Evolutionary conservation across 2,888 invertebrate species (phyloP).

Genomic region (Melipona beecheii): DNA sequence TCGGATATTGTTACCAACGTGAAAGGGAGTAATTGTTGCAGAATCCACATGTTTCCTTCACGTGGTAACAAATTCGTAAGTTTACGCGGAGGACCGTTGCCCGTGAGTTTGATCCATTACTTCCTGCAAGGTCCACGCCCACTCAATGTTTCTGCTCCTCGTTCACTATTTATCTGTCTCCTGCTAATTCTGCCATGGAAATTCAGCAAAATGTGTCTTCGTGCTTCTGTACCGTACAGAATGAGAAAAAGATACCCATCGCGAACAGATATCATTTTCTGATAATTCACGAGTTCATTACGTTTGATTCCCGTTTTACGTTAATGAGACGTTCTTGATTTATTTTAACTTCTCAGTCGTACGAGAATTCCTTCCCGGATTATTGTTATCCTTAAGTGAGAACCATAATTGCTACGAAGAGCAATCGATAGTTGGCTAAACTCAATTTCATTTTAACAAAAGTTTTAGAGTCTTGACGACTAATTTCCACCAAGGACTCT

Average conservation of each 20-base stretch:
- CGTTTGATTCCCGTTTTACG: neutral
- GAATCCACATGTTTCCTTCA: constrained; percentile 45
- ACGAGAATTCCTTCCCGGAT: no score
- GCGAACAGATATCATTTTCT: constrained; percentile 5
- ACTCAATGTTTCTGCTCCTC: constrained; percentile 79
- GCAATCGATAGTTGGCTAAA: no score
- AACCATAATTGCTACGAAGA: no score
- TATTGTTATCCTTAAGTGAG: no score
- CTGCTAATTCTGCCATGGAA: constrained; percentile 77
- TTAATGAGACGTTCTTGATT: neutral
- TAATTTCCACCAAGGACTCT: neutral
- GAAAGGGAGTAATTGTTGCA: constrained; percentile 66
- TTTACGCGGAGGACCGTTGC: constrained; percentile 61
- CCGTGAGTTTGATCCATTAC: constrained; percentile 81
- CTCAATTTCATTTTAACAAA: no score
- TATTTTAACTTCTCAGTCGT: neutral
- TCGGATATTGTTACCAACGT: constrained; percentile 52
- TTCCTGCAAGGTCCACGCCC: constrained; percentile 82
- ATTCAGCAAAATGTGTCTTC: constrained; percentile 66
- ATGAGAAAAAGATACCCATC: constrained; percentile 42
- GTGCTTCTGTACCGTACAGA: constrained; percentile 39
- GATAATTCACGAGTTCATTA: constrained; percentile 9
- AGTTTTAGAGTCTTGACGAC: no score
- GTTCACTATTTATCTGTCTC: constrained; percentile 80
- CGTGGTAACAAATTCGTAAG: constrained; percentile 69